These are phyloP conservation scores for Sesia apiformis DNA, from an alignment of 2,888 invertebrate species.

Conservation along the genomic window DNA sequence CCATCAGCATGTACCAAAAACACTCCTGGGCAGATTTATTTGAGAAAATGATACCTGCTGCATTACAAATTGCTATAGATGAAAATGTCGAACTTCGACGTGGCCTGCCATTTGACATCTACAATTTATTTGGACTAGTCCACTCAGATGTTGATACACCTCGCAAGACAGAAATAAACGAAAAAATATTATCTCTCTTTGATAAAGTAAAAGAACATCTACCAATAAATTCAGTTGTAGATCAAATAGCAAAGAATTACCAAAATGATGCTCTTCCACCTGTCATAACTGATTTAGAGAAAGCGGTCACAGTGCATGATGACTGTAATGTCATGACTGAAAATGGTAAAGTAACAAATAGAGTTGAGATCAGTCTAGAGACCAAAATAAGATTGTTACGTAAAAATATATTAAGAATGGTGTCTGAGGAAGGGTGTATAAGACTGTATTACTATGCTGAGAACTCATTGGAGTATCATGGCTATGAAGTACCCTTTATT, in stretches of 20 bases:
- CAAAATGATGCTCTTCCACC: slow-evolving; percentile 94
- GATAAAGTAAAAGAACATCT: slow-evolving; percentile 74
- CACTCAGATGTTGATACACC: slow-evolving; percentile 70
- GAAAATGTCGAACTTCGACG: slow-evolving; percentile 81
- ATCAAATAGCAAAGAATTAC: slow-evolving; percentile 88
- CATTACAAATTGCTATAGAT: slow-evolving; percentile 81
- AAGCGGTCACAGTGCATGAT: slow-evolving; percentile 79
- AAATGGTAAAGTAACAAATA: slow-evolving; percentile 76
- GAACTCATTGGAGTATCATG: slow-evolving; percentile 90
- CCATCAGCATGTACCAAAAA: slow-evolving; percentile 92
- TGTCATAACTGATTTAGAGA: slow-evolving; percentile 78
- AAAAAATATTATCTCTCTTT: slow-evolving; percentile 72
- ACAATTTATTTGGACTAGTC: slow-evolving; percentile 82
- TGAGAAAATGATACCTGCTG: slow-evolving; percentile 84
- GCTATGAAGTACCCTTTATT: slow-evolving; percentile 79
- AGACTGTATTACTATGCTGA: slow-evolving; percentile 88
- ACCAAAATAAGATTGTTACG: slow-evolving; percentile 76
- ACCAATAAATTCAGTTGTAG: slow-evolving; percentile 86
- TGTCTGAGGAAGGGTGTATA: slow-evolving; percentile 76
- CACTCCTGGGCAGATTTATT: slow-evolving; percentile 93
- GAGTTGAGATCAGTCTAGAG: slow-evolving; percentile 79
- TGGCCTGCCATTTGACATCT: slow-evolving; percentile 87
- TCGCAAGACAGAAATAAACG: slow-evolving; percentile 63
- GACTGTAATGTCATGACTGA: slow-evolving; percentile 80
- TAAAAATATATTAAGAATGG: slow-evolving; percentile 74